Percentiles rank a stretch among this genome's conserved stretches.
Evolutionary conservation across 2,888 invertebrate species (phyloP).

Genomic region (Andrena haemorrhoa): DNA sequence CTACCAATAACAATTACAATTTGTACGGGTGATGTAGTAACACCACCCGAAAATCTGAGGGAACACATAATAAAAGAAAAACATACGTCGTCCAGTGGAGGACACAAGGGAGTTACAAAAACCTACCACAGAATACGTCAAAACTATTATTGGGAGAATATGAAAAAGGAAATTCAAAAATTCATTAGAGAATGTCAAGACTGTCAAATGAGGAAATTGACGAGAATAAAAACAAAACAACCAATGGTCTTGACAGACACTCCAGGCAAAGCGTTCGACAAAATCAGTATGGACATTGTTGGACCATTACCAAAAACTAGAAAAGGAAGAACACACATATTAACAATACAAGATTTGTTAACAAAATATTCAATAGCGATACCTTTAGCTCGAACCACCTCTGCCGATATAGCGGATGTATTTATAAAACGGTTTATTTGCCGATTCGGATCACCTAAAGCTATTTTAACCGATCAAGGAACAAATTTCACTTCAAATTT

Average conservation of each 20-base stretch:
- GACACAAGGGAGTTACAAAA: too few relatives aligned
- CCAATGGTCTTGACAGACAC: slow-evolving; percentile 8
- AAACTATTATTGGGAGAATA: background rate
- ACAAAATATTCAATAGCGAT: too few relatives aligned
- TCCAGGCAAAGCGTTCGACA: slow-evolving; percentile 5
- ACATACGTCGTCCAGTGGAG: background rate
- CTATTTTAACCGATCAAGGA: background rate
- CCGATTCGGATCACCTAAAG: background rate
- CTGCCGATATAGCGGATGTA: too few relatives aligned
- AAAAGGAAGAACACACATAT: background rate
- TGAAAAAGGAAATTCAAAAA: background rate
- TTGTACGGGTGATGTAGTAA: background rate
- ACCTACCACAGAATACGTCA: too few relatives aligned
- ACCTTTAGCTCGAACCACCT: too few relatives aligned
- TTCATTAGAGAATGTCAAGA: background rate
- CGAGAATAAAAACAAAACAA: background rate
- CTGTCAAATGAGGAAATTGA: background rate
- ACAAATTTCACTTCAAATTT: background rate
- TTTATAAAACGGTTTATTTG: background rate
- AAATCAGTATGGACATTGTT: slow-evolving; percentile 8
- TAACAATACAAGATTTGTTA: too few relatives aligned
- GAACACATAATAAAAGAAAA: background rate
- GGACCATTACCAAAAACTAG: background rate
- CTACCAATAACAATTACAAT: background rate
- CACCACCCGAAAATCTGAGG: background rate